phyloP scores from a whole-genome alignment of 2,797 vertebrate species.

The Semotilus atromaculatus region DNA sequence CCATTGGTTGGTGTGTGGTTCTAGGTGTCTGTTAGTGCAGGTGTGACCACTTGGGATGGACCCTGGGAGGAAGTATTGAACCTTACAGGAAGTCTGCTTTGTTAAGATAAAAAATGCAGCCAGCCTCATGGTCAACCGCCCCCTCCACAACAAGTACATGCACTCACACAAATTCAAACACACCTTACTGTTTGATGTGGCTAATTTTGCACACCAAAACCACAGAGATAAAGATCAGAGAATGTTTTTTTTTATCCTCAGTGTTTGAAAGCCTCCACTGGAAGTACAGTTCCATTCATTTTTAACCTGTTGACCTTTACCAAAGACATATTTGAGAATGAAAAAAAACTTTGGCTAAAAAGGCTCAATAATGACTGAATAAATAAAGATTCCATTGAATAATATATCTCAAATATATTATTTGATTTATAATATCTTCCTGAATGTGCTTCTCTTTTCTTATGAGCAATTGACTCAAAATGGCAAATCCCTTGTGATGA shows the following conservation, averaged over 20 bases:
- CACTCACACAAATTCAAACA: conserved; percentile 41
- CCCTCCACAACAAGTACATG: conserved; percentile 55
- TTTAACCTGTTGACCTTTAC: not conserved
- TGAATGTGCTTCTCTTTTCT: conserved; percentile 30
- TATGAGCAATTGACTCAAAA: conserved; percentile 11
- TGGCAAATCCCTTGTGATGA: not conserved
- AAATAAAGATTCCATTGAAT: not conserved
- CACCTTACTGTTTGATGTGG: conserved; percentile 60
- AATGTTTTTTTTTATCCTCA: not conserved
- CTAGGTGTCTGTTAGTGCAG: conserved; percentile 54
- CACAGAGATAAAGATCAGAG: conserved; percentile 52
- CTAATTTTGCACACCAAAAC: conserved; percentile 54
- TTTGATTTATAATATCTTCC: not conserved
- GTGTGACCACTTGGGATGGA: conserved; percentile 58
- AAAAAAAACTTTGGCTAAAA: not conserved
- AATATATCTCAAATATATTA: not conserved
- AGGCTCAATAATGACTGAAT: not conserved
- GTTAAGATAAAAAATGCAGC: conserved; percentile 63
- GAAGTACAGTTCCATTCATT: not conserved
- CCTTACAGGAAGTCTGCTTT: conserved; percentile 64
- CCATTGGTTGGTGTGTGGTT: conserved; percentile 27
- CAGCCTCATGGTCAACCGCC: conserved; percentile 54
- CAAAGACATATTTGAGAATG: not conserved
- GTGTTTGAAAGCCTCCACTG: not conserved
- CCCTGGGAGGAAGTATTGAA: conserved; percentile 53